phyloP scores from a whole-genome alignment of 2,797 vertebrate genomes.

The Florisuga fusca region DNA sequence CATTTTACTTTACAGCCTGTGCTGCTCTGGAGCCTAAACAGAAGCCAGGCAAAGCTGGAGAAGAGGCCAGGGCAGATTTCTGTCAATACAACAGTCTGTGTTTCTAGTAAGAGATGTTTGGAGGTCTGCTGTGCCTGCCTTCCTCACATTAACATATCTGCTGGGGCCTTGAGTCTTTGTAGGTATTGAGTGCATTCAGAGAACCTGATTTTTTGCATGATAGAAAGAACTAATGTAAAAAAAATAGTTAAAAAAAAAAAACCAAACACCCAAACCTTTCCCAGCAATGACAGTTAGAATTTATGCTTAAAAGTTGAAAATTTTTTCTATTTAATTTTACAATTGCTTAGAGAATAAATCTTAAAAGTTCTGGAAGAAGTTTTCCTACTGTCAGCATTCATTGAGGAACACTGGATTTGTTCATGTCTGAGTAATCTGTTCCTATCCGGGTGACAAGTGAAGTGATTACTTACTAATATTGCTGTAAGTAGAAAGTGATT shows the following conservation, averaged over 20 bases:
- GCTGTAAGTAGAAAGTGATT: neutral
- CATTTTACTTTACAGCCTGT: neutral
- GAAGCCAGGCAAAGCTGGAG: neutral
- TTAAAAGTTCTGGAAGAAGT: neutral
- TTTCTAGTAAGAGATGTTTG: neutral
- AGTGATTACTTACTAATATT: neutral
- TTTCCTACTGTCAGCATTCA: neutral
- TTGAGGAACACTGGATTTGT: neutral
- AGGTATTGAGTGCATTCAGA: neutral
- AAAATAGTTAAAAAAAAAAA: too few relatives aligned
- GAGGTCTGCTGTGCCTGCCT: neutral
- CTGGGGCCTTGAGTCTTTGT: neutral
- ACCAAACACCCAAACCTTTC: neutral
- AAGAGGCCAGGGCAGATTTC: neutral
- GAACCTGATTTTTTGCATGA: neutral
- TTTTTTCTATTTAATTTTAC: neutral
- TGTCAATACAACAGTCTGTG: fast-evolving
- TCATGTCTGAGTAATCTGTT: neutral
- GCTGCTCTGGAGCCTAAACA: neutral
- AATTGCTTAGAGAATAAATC: neutral
- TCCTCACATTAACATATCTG: neutral
- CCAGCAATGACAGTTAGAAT: neutral
- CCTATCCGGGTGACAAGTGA: neutral
- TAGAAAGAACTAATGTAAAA: neutral
- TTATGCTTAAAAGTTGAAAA: neutral